These are phyloP conservation scores for Spermophilus dauricus DNA, from an alignment of 2,113 vertebrate species.

Conservation along the genomic window DNA sequence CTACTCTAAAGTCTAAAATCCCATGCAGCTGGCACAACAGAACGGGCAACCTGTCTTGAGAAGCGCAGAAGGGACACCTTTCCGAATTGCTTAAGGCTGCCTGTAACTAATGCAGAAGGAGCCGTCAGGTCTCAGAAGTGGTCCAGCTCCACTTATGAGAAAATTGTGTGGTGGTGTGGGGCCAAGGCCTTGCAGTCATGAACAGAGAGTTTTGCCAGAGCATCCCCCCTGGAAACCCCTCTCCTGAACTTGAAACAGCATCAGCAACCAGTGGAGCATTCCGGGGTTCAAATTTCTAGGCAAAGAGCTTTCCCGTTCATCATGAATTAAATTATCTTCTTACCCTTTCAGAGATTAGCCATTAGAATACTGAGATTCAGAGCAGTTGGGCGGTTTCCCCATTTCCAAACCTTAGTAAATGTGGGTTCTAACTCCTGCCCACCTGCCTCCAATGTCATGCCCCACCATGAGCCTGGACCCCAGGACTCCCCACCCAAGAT, in stretches of 20 bases:
- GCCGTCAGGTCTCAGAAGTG: neutral
- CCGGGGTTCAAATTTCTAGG: neutral
- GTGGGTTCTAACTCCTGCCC: accelerated
- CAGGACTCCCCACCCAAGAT: too few relatives aligned
- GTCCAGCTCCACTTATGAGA: neutral
- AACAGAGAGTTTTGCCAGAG: neutral
- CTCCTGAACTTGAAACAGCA: neutral
- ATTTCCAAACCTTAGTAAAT: too few relatives aligned
- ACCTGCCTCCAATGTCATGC: accelerated
- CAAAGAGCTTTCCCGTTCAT: neutral
- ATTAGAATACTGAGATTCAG: neutral
- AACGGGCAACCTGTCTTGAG: neutral
- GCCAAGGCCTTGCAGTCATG: neutral
- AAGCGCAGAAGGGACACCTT: neutral
- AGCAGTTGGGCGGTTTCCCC: neutral
- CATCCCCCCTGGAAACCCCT: too few relatives aligned
- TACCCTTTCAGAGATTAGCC: neutral
- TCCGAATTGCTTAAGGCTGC: neutral
- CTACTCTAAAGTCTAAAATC: neutral
- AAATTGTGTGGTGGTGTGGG: neutral
- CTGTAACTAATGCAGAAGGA: neutral
- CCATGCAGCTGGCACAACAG: neutral
- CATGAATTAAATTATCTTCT: neutral
- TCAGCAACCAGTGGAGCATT: neutral
- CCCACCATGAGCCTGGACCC: neutral